phyloP scores from a whole-genome alignment of 2,797 vertebrate species.

The Bradypus variegatus region DNA sequence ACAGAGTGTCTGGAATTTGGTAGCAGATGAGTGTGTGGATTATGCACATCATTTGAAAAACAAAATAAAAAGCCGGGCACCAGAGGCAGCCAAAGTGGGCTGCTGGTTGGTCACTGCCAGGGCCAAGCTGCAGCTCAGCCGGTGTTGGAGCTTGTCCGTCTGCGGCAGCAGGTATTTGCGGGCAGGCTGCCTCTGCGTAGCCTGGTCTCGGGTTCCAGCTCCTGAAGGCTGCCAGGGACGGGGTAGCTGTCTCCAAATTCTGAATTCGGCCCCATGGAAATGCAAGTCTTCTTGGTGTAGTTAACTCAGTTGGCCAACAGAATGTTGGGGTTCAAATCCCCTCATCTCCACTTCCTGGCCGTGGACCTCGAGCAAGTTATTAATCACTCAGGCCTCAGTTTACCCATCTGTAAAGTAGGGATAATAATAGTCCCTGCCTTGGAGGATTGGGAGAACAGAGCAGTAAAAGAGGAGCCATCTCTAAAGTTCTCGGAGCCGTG shows the following conservation, averaged over 20 bases:
- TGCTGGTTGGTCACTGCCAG: fast-evolving
- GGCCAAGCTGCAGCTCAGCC: no score
- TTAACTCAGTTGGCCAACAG: neutral
- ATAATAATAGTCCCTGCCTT: neutral
- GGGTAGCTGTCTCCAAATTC: neutral
- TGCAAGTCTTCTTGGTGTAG: neutral
- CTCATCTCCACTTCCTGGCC: neutral
- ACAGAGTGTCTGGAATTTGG: neutral
- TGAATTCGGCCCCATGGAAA: neutral
- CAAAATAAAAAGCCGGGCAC: neutral
- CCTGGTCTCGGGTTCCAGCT: neutral
- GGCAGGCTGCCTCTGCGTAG: no score
- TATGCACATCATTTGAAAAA: neutral
- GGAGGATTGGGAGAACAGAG: neutral
- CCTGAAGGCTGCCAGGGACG: neutral
- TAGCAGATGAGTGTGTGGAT: fast-evolving
- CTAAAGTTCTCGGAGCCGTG: neutral
- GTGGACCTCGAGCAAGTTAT: neutral
- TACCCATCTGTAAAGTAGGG: neutral
- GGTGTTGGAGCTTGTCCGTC: no score
- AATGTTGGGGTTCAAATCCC: neutral
- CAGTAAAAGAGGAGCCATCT: no score
- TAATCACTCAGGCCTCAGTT: neutral
- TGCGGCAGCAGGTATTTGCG: fast-evolving
- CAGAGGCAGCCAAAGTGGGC: neutral